These are phyloP conservation scores for Phymorhynchus buccinoides DNA, from an alignment of 1,140 invertebrate genomes.

Conservation along the genomic window DNA sequence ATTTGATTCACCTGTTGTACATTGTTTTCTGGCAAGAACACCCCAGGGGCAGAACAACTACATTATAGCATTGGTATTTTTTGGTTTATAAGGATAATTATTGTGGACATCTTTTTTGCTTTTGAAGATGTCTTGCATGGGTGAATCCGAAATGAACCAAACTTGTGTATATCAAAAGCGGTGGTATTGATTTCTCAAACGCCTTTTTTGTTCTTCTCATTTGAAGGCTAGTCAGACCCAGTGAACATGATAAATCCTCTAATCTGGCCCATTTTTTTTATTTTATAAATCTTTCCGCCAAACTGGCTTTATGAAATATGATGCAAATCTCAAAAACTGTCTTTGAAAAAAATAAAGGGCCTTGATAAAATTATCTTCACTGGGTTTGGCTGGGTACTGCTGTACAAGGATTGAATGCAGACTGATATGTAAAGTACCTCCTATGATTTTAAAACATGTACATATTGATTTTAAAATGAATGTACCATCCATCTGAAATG, in stretches of 20 bases:
- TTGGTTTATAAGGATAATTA: no score
- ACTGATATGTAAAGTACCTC: no score
- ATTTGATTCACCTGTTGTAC: background rate
- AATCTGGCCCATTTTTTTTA: no score
- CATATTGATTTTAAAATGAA: background rate
- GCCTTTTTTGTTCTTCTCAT: background rate
- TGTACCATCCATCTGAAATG: background rate
- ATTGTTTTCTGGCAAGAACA: background rate
- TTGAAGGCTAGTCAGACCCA: background rate
- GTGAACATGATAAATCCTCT: background rate
- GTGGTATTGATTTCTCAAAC: no score
- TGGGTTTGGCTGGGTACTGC: background rate
- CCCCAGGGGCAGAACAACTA: background rate
- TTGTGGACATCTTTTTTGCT: background rate
- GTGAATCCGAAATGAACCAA: background rate
- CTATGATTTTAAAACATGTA: no score
- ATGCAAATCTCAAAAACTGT: no score
- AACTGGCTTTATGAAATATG: no score
- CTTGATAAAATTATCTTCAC: background rate
- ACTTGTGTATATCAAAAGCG: background rate
- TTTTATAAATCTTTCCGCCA: no score
- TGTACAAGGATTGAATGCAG: background rate
- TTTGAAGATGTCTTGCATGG: constrained; percentile 7
- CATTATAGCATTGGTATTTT: no score
- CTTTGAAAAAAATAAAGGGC: no score